Evolutionary conservation across 37 sponge, comb jelly and placozoan genomes (phyloP), one percentile per base, ranked within the genome.

Genomic region (Crambe crambe): DNA sequence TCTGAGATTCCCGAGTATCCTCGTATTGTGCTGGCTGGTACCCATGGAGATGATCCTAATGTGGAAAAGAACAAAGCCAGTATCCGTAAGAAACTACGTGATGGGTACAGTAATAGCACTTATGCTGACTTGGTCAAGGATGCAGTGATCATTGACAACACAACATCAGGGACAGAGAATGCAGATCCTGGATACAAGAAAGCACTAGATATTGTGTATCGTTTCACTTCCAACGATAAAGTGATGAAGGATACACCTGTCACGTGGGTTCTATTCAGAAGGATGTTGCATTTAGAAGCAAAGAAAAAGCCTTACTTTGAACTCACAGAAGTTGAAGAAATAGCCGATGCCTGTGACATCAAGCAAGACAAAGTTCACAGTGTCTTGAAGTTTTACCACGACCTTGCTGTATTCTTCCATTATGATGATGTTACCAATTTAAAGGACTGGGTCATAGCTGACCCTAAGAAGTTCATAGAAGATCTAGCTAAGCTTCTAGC

Each of bases 331-430:
- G 83, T 42, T 3, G 34, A 29, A 2, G 40, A 9, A 9, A 78
- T 89, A 25, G 83, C 73, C 25, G 44, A 54, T 32, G 42, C 30
- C 20, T 72, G 79, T 60, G 20, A 35, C 5, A 83, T 89, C 17
- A 32, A 63, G 25, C 34, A 38, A 27, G 68, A 56, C 3, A 44
- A 9, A 36, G 58, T 89, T 41, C 25, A 38, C 66, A 77, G 72
- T 78, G 89, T 79, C 30, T 83, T 89, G 26, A 21, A 63, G 35
- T 89, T 78, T 44, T 89, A 83, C 42, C 89, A 89, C 73, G 80
- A 89, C 20, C 80, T 82, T 0, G 89, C 78, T 32, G 79, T 78
- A 1, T 73, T 89, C n/a, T 58, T 89, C 20, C 73, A 79, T 59
- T 89, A 83, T 57, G 1, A 22, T 22, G 3, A 89, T 18, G 44